These are phyloP conservation scores for Paratrypauchen microcephalus DNA, from an alignment of 2,797 vertebrate genomes.

Conservation along the genomic window DNA sequence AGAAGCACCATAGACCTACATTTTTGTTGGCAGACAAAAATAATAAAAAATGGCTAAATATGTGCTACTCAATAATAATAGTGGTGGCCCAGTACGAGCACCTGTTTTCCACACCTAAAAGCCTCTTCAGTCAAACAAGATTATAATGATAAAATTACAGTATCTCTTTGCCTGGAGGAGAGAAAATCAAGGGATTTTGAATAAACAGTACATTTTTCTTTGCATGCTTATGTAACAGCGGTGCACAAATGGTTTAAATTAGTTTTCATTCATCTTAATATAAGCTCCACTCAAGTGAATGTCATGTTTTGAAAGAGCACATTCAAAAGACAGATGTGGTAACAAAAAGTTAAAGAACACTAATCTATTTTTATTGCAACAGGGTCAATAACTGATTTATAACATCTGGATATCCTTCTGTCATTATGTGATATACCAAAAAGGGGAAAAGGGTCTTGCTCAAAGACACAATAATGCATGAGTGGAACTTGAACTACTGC, in stretches of 20 bases:
- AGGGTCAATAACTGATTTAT: background rate
- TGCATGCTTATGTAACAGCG: constrained; percentile 25
- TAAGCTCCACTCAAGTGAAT: constrained; percentile 1
- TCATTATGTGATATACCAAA: background rate
- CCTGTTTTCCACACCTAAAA: constrained; percentile 36
- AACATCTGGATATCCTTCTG: background rate
- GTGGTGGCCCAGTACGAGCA: constrained; percentile 40
- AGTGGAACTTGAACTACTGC: background rate
- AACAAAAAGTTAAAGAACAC: background rate
- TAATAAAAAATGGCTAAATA: constrained; percentile 29
- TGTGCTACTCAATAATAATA: constrained; percentile 39
- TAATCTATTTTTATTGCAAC: background rate
- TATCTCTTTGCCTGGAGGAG: constrained; percentile 13
- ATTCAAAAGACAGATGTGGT: background rate
- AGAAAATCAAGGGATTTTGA: constrained; percentile 33
- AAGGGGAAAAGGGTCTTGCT: too few relatives aligned
- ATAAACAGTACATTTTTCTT: constrained; percentile 23
- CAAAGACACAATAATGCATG: background rate
- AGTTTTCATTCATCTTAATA: constrained; percentile 19
- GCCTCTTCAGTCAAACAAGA: constrained; percentile 13
- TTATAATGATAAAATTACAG: background rate
- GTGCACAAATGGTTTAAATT: constrained; percentile 7
- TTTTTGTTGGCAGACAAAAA: constrained; percentile 31
- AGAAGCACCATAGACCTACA: background rate
- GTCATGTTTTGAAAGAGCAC: background rate